Percentiles rank a stretch among this genome's conserved stretches.
These are phyloP conservation scores for Aradophagus sp. DNA, from an alignment of 1,140 invertebrate species.

Conservation along the genomic window DNA sequence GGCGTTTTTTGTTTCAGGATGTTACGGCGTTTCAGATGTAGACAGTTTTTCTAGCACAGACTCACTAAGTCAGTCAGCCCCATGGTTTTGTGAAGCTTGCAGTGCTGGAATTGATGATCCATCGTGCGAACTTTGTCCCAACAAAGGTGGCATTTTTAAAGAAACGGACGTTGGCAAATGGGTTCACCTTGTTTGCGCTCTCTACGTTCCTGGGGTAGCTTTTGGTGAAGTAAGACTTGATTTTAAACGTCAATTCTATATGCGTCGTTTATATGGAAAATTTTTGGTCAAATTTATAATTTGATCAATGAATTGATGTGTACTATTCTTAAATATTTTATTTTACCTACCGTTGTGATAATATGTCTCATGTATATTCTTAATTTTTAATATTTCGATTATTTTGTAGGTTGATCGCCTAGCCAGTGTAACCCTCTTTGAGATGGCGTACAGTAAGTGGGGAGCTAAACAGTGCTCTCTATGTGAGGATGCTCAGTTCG, in stretches of 20 bases:
- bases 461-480: conserved; percentile 88
- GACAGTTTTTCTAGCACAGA: conserved; percentile 92
- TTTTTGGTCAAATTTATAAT: too few relatives aligned
- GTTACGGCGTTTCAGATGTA: conserved; percentile 95
- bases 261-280: too few relatives aligned
- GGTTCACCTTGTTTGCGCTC: conserved; percentile 97
- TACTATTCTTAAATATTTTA: too few relatives aligned
- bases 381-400: not conserved
- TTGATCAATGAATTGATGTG: too few relatives aligned
- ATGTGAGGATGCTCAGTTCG: conserved; percentile 90
- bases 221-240: conserved; percentile 84
- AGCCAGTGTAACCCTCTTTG: conserved; percentile 91
- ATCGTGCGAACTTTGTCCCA: conserved; percentile 88
- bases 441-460: conserved; percentile 97
- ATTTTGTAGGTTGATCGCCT: conserved; percentile 83
- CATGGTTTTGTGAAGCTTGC: conserved; percentile 99
- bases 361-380: too few relatives aligned
- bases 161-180: conserved; percentile 97
- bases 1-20: too few relatives aligned
- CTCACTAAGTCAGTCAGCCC: conserved; percentile 94
- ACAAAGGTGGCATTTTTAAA: conserved; percentile 93
- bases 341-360: too few relatives aligned
- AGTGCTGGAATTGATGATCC: conserved; percentile 91
- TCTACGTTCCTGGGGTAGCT: conserved; percentile 97
- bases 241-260: not conserved